These are phyloP conservation scores for Cynodonichthys magdalenae DNA, from an alignment of 2,797 vertebrate genomes.

Conservation along the genomic window DNA sequence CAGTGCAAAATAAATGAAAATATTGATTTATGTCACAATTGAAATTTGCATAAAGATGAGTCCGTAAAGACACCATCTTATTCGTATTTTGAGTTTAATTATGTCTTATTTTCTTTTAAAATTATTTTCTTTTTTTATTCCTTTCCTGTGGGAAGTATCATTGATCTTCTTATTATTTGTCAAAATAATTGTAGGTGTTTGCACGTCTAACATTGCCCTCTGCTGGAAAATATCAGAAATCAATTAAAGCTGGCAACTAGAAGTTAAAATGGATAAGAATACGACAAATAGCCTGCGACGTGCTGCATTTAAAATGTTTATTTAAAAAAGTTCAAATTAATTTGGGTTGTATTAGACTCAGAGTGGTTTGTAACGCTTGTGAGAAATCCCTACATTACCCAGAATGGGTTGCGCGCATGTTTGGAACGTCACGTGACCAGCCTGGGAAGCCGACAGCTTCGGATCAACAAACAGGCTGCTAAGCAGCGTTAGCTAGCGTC, in stretches of 20 bases:
- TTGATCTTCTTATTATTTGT: no score
- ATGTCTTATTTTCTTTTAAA: background rate
- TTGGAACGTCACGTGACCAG: conserved; percentile 58
- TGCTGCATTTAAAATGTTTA: no score
- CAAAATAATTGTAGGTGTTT: background rate
- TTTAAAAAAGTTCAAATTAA: background rate
- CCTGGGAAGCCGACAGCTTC: conserved; percentile 60
- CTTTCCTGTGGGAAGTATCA: no score
- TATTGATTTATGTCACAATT: no score
- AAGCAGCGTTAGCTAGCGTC: conserved; percentile 56
- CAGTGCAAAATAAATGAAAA: no score
- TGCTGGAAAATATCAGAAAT: conserved; percentile 30
- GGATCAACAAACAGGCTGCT: conserved; percentile 70
- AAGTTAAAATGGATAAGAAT: no score
- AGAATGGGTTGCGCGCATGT: conserved; percentile 22
- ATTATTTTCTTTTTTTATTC: no score
- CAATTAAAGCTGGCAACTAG: background rate
- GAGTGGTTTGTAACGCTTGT: background rate
- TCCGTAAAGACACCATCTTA: no score
- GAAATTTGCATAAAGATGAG: no score
- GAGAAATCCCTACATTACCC: conserved; percentile 48
- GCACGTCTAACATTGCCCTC: conserved; percentile 51
- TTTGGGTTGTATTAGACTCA: no score
- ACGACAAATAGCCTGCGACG: no score
- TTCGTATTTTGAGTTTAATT: no score